Conservation (phyloP, 2,888 invertebrate genomes). For the Pomacea canaliculata region DNA sequence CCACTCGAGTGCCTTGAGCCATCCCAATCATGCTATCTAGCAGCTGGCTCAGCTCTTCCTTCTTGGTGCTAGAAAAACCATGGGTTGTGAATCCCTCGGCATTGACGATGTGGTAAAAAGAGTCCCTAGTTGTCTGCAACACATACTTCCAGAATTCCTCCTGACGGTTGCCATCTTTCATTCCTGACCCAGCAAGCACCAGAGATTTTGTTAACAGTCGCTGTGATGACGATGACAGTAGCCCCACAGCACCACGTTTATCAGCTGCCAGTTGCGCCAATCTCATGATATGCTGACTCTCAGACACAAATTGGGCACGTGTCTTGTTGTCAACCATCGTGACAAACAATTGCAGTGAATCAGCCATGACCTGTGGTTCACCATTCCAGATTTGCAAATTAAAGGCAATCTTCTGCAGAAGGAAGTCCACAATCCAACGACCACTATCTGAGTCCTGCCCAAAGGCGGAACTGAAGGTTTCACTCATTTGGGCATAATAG, state of each 20-base stretch:
- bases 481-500: conserved; percentile 76
- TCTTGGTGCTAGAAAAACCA: conserved; percentile 76
- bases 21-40: conserved; percentile 78
- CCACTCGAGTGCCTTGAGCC: conserved; percentile 60
- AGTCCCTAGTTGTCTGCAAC: conserved; percentile 73
- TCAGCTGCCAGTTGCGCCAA: conserved; percentile 72
- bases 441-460: conserved; percentile 79
- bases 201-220: conserved; percentile 81
- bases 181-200: conserved; percentile 76
- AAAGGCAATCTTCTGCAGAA: conserved; percentile 77
- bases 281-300: conserved; percentile 74
- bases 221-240: conserved; percentile 75
- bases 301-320: conserved; percentile 74
- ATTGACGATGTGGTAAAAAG: conserved; percentile 74
- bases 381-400: conserved; percentile 77
- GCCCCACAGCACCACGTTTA: conserved; percentile 70
- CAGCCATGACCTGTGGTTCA: conserved; percentile 76
- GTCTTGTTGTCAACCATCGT: conserved; percentile 72
- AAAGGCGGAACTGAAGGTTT: conserved; percentile 76
- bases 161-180: conserved; percentile 55
- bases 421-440: conserved; percentile 76
- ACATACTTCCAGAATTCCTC: conserved; percentile 65
- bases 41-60: conserved; percentile 80
- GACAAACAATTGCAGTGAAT: conserved; percentile 77
- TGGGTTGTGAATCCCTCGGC: conserved; percentile 73